Evolutionary conservation across 2,797 vertebrate species (phyloP), one percentile per base, ranked within the genome.

Genomic region (Tauraco hartlaubi): DNA sequence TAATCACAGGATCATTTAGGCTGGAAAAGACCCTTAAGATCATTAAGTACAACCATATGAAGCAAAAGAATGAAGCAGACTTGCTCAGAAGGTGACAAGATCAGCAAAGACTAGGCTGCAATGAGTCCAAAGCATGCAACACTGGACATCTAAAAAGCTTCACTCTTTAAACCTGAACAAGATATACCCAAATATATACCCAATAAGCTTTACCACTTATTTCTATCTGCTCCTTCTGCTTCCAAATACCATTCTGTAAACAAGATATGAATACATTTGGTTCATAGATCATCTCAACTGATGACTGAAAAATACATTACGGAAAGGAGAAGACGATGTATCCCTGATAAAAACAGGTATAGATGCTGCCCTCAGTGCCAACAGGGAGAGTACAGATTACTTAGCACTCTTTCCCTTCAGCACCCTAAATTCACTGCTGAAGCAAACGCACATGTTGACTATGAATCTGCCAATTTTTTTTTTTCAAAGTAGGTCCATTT

Each of bases 391-490:
- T 21, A 31, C 8, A 35, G 7, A 64, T 51, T 20, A 31, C 20
- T 59, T 15, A 18, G 68, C 49, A n/a, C 33, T 64, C 25, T 48
- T 63, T 6, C 37, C 37, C 10, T 10, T 52, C 74, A 71, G n/a
- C 64, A 61, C 22, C 44, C 19, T 56, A 80, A 63, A 88, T 75
- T 67, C 51, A 73, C 49, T 37, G 11, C 4, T 20, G 17, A 88
- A 64, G 9, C 1, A 11, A 85, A 43, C 16, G 19, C 7, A 13
- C 0, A 8, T 4, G 0, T 4, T 49, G 31, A 29, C 28, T 35
- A 25, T 8, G 9, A 54, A 61, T 74, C 18, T 31, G 12, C 9
- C 23, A 1, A 0, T 29, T 12, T 2, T 22, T 44, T 74, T 46
- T 26, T 55, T 67, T 3, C 51, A 55, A 23, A 63, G 33, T 3